Evolutionary conservation across 2,113 vertebrate genomes (phyloP), one percentile per base, ranked within the genome.

Genomic region (Larimichthys polyactis): DNA sequence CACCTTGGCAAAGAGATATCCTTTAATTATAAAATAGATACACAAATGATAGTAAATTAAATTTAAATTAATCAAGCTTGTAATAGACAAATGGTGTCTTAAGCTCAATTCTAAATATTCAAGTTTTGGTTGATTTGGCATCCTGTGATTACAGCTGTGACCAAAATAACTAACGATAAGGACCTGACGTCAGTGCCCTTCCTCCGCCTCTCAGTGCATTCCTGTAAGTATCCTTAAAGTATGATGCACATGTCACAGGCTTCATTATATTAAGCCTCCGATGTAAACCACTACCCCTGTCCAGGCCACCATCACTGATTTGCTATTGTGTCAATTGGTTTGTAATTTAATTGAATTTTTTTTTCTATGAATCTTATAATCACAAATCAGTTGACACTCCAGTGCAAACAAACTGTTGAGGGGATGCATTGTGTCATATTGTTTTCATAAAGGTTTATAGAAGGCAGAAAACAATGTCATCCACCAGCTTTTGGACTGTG

Each of bases 181-280:
- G 32, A 70, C 55, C 76, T 24, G n/a, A n/a, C 65, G 14, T 24
- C 52, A 44, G 52, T 27, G 20, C 29, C 36, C 11, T 57, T 36
- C 43, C 54, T 22, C 52, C 54, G 11, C n/a, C 63, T 32, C 52
- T 67, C 64, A 44, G 63, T 48, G 55, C 14, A 68, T 68, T 59
- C 48, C 14, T 49, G 24, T 40, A 40, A 40, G 36, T 19, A 52
- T 59, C 48, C 14, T 49, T 19, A 9, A 40, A 40, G 36, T 19
- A 52, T 70, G 5, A 51, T 51, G 27, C 64, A 58, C 11, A n/a
- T 3, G 46, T 66, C 64, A 58, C 27, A 49, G 9, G 51, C 27
- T 32, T 67, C 48, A 48, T 77, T 20, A 66, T 57, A 46, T 66
- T 66, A 16, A 52, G 51, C 11, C 22, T 22, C 22, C 2, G 36